Conservation (phyloP, 2,888 invertebrate genomes). For the Tillus elongatus region DNA sequence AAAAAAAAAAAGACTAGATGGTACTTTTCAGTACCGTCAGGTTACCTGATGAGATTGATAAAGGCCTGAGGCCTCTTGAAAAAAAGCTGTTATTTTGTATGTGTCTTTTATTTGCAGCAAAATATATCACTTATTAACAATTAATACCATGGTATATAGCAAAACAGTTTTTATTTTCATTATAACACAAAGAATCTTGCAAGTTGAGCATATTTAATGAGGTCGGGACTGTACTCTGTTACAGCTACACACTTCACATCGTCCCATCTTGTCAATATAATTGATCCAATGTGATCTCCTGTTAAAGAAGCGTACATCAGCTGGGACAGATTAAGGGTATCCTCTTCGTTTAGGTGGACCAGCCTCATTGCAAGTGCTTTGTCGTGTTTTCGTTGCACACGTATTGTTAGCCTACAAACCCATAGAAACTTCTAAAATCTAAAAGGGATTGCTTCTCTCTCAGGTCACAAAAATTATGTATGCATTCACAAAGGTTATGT, state of each 20-base stretch:
- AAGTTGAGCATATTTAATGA: slow-evolving; percentile 11
- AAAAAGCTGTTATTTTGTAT: too few relatives aligned
- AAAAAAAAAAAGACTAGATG: too few relatives aligned
- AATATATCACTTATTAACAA: too few relatives aligned
- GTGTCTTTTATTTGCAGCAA: too few relatives aligned
- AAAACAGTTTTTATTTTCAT: slow-evolving; percentile 15
- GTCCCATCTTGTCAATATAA: slow-evolving; percentile 12
- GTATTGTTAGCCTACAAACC: slow-evolving; percentile 9
- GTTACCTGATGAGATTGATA: too few relatives aligned
- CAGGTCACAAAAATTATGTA: slow-evolving; percentile 14
- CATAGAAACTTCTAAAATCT: slow-evolving; percentile 14
- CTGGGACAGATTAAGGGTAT: too few relatives aligned
- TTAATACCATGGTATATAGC: too few relatives aligned
- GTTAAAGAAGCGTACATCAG: too few relatives aligned
- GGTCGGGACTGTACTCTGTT: slow-evolving; percentile 14
- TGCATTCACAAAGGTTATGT: slow-evolving; percentile 20
- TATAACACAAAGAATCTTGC: slow-evolving; percentile 13
- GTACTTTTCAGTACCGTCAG: too few relatives aligned
- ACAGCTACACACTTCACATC: slow-evolving; percentile 15
- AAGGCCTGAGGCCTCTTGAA: too few relatives aligned
- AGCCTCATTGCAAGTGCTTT: background rate
- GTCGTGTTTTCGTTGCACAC: slow-evolving; percentile 1
- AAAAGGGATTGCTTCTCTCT: slow-evolving; percentile 13
- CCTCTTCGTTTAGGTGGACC: slow-evolving; percentile 5
- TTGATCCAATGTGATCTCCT: too few relatives aligned